These are phyloP conservation scores for Cottoperca gobio DNA, from an alignment of 2,797 vertebrate species.

Conservation along the genomic window DNA sequence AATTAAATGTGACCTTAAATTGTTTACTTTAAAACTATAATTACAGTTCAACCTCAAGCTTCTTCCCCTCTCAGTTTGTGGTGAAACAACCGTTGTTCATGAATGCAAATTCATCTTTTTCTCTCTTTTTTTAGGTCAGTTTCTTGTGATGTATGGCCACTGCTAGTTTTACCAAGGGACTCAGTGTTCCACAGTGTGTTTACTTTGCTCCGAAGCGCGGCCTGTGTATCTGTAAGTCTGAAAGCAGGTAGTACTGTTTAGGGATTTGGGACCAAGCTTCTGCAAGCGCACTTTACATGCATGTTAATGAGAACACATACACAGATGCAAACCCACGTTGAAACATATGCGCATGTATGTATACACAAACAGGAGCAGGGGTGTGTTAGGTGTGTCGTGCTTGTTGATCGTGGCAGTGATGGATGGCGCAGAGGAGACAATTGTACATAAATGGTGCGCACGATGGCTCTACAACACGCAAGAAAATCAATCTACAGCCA, in stretches of 20 bases:
- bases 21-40: slow-evolving; percentile 27
- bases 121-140: slow-evolving; percentile 68
- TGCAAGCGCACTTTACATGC: slow-evolving; percentile 12
- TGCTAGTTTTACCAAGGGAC: slow-evolving; percentile 62
- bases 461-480: slow-evolving; percentile 33
- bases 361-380: slow-evolving; percentile 2
- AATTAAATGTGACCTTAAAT: not conserved
- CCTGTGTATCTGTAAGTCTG: slow-evolving; percentile 61
- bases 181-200: slow-evolving; percentile 62
- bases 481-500: slow-evolving; percentile 57
- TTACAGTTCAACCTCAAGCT: slow-evolving; percentile 21
- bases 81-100: slow-evolving; percentile 26
- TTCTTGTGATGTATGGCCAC: slow-evolving; percentile 73
- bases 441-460: slow-evolving; percentile 31
- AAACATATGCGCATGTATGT: slow-evolving; percentile 14
- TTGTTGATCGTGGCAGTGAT: slow-evolving; percentile 64
- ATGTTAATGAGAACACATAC: slow-evolving; percentile 26
- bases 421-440: slow-evolving; percentile 60
- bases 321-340: slow-evolving; percentile 2
- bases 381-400: slow-evolving; percentile 34
- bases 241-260: slow-evolving; percentile 58
- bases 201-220: slow-evolving; percentile 61
- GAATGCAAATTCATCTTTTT: slow-evolving; percentile 61
- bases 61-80: slow-evolving; percentile 12
- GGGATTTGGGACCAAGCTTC: slow-evolving; percentile 63